Conservation (phyloP, 2,113 vertebrate genomes). For the Oenanthe melanoleuca region DNA sequence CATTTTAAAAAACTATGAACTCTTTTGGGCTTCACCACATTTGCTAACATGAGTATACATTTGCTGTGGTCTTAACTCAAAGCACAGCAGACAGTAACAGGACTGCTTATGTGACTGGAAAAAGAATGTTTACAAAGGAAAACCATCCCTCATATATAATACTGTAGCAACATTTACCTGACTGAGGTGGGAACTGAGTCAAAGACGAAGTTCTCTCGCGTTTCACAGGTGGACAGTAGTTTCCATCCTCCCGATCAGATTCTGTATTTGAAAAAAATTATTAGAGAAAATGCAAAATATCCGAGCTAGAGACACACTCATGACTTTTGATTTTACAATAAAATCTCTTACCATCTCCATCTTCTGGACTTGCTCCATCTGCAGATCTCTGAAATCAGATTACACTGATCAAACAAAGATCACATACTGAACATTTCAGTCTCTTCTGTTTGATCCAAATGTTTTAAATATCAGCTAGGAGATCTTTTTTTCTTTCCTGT, state of each 20-base stretch:
- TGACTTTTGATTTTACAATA: background rate
- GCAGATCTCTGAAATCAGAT: constrained; percentile 88
- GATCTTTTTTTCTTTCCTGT: background rate
- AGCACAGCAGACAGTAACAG: background rate
- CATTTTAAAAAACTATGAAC: background rate
- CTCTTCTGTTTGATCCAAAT: background rate
- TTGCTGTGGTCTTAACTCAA: background rate
- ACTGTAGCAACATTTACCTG: constrained; percentile 77
- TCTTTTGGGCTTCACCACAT: background rate
- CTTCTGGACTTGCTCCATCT: constrained; percentile 93
- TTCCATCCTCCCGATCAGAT: constrained; percentile 93
- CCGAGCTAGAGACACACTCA: accelerated
- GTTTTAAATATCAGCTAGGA: background rate
- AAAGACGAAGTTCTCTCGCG: constrained; percentile 93
- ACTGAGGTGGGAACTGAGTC: constrained; percentile 90
- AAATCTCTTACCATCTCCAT: constrained; percentile 88
- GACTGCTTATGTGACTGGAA: background rate
- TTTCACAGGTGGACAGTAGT: constrained; percentile 92
- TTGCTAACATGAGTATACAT: background rate
- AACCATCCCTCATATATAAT: background rate
- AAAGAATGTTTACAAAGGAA: background rate
- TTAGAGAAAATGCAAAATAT: background rate
- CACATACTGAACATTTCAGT: background rate
- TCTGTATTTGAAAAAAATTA: constrained; percentile 70
- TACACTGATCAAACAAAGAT: background rate